phyloP scores from a whole-genome alignment of 2,797 vertebrate species.

The Coregonus suidteri region DNA sequence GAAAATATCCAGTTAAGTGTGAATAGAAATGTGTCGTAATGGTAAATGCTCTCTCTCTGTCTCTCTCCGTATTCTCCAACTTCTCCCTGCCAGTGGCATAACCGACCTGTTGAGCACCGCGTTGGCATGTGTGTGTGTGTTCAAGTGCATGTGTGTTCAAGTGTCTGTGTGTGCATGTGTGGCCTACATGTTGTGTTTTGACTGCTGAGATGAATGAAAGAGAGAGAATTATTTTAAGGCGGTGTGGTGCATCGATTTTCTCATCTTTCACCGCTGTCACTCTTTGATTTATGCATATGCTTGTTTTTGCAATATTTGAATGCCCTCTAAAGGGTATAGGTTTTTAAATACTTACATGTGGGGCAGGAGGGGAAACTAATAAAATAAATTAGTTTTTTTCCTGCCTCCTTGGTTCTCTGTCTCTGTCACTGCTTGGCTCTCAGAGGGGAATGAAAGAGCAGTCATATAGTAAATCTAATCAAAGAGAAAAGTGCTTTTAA shows the following conservation, averaged over 20 bases:
- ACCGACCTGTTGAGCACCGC: constrained; percentile 9
- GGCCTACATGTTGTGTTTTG: constrained; percentile 48
- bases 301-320: constrained; percentile 54
- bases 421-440: constrained; percentile 21
- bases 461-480: constrained; percentile 77
- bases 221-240: constrained; percentile 44
- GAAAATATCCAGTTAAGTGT: constrained; percentile 67
- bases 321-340: constrained; percentile 41
- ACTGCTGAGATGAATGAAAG: constrained; percentile 64
- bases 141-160: constrained; percentile 21
- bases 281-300: constrained; percentile 53
- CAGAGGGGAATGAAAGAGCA: constrained; percentile 55
- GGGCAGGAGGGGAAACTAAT: constrained; percentile 18
- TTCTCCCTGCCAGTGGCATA: constrained; percentile 13
- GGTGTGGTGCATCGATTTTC: constrained; percentile 56
- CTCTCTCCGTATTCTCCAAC: constrained; percentile 20
- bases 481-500: constrained; percentile 76
- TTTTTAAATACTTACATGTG: constrained; percentile 33
- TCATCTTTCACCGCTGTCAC: constrained; percentile 49
- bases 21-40: constrained; percentile 49
- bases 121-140: constrained; percentile 3
- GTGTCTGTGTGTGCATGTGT: constrained; percentile 3
- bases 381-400: constrained; percentile 37
- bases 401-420: constrained; percentile 16
- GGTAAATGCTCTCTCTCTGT: constrained; percentile 47